Evolutionary conservation across 2,113 vertebrate species (phyloP).

Genomic region (Pongo pygmaeus): DNA sequence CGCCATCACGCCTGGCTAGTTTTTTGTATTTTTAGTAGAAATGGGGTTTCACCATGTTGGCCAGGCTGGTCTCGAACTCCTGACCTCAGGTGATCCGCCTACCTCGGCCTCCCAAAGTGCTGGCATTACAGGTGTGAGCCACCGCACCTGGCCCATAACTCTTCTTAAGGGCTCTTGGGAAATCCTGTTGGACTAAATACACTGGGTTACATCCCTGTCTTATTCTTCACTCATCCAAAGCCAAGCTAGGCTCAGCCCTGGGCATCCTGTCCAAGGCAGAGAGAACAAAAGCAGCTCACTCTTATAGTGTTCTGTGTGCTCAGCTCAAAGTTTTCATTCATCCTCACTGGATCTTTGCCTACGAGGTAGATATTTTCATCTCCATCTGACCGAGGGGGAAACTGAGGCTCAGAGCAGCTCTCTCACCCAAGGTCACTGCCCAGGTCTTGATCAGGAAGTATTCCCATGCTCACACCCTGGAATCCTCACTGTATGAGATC

Average conservation of each 20-base stretch:
- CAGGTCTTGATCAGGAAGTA: not conserved
- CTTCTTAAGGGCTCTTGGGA: not conserved
- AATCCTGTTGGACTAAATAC: too few relatives aligned
- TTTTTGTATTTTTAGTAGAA: too few relatives aligned
- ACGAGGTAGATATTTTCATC: not conserved
- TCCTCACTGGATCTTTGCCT: not conserved
- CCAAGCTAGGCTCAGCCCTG: not conserved
- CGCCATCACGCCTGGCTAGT: too few relatives aligned
- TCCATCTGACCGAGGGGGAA: not conserved
- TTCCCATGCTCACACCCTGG: not conserved
- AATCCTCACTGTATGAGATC: not conserved
- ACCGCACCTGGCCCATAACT: not conserved
- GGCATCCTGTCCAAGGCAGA: not conserved
- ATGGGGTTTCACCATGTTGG: too few relatives aligned
- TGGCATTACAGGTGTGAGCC: too few relatives aligned
- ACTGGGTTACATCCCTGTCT: rapidly evolving
- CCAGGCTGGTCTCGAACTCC: too few relatives aligned
- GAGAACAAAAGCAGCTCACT: not conserved
- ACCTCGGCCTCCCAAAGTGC: too few relatives aligned
- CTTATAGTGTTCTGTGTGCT: too few relatives aligned
- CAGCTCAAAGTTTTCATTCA: not conserved
- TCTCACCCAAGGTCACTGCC: not conserved
- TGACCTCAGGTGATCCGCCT: too few relatives aligned
- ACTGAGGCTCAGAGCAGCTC: not conserved
- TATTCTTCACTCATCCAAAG: not conserved